Evolutionary conservation across 2,888 invertebrate genomes (phyloP), one percentile per base, ranked within the genome.

Genomic region (Biston betularia): DNA sequence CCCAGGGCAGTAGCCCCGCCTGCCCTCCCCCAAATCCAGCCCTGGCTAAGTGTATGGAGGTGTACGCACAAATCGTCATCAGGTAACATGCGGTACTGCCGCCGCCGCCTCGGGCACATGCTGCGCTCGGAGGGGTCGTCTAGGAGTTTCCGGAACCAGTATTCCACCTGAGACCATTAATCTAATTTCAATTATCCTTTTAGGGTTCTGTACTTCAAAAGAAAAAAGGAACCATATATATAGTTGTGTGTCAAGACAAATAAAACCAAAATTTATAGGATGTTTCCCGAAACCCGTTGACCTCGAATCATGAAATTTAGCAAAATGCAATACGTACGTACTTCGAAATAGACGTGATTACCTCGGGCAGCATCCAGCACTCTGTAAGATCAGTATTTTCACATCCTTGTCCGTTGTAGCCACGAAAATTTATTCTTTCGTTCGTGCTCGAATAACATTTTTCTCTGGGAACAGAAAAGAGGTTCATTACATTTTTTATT

Each of bases 301-400:
- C 24, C 24, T 24, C 24, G 24, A 24, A 24, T 24, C 24, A 24
- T 24, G 24, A 24, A 24, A 24, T 24, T 24, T 24, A 3, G 24
- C 24, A n/a, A n/a, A n/a, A n/a, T n/a, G n/a, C n/a, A n/a, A n/a
- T n/a, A n/a, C n/a, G n/a, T n/a, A n/a, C n/a, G n/a, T 24, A 24
- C 38, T 38, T 38, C 0, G 9, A 8, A 8, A 38, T 9, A 38
- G 6, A 8, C 9, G 6, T 38, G 38, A 35, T 66, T 80, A 95
- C 94, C 91, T 95, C 95, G 54, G 94, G 94, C 72, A 94, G 81
- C 94, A 95, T 95, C 95, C 95, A 95, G 71, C 95, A 95, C 82
- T 95, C 95, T 71, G 94, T 94, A 65, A 91, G 85, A 75, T 93
- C 92, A 6, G 88, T 85, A 74, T 89, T 91, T 70, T 92, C 92